These are phyloP conservation scores for Eidolon helvum DNA, from an alignment of 2,113 vertebrate species.

Conservation along the genomic window DNA sequence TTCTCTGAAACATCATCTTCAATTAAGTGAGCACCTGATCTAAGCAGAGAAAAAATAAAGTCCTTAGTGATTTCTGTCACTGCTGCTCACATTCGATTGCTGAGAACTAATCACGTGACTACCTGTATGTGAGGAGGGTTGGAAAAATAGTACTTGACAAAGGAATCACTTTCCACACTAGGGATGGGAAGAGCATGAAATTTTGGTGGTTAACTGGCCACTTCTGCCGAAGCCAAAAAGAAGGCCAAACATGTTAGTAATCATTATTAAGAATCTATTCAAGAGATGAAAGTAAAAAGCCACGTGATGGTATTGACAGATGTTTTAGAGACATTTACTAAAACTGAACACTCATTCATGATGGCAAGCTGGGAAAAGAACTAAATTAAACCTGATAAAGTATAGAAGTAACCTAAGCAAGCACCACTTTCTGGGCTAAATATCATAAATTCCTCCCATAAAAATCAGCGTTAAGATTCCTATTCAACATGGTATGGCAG, in stretches of 20 bases:
- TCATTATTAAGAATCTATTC: background rate
- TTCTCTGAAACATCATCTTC: background rate
- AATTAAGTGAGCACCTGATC: background rate
- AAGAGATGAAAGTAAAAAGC: background rate
- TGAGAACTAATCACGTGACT: background rate
- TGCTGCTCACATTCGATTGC: background rate
- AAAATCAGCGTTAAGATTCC: background rate
- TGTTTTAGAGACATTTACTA: background rate
- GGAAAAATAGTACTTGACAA: too few species aligned
- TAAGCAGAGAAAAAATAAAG: background rate
- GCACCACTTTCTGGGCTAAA: background rate
- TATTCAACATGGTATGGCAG: background rate
- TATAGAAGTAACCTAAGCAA: background rate
- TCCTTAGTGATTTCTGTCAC: background rate
- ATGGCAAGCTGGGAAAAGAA: background rate
- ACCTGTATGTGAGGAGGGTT: background rate
- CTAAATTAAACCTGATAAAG: background rate
- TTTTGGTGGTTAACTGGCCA: background rate
- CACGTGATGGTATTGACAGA: background rate
- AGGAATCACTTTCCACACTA: background rate
- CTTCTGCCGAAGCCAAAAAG: background rate
- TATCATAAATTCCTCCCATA: background rate
- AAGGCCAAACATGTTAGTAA: background rate
- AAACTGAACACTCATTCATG: background rate
- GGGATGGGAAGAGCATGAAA: background rate